Base-by-base conservation (phyloP, 2,113 vertebrate genomes). In the Rhinoderma darwinii region DNA sequence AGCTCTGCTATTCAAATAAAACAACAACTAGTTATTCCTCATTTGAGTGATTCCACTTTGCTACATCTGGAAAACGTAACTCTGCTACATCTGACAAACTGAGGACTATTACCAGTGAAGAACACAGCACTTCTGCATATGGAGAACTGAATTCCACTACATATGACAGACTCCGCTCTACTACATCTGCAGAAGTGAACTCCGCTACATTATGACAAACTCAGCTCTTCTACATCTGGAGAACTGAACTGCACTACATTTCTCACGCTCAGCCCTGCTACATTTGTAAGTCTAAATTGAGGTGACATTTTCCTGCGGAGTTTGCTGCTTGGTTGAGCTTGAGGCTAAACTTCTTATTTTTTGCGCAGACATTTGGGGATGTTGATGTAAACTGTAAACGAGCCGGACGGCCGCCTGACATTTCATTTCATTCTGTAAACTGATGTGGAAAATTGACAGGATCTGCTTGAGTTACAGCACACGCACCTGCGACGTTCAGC, bases 381-480 rank as follows among this genome's bases (percentile, higher is more conserved):
- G 20, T 70, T 70, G 12, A 70, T 20, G n/a, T 3, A 22, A 39
- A 9, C 4, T 1, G 7, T 35, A 17, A 3, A n/a, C n/a, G 63
- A 68, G 30, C 12, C 15, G 66, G 18, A 22, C 35, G 32, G 66
- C 32, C 7, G 66, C 63, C 30, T 68, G 63, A 68, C 63, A 68
- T 68, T 68, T 68, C 30, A 68, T 68, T 68, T 68, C 63, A 35
- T 68, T 35, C 7, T 68, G 63, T 68, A 68, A 68, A 35, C 30
- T 68, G 63, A 68, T 68, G 63, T 68, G 63, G 63, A 68, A 68
- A 68, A 68, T 68, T 68, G 63, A 68, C 63, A 68, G 63, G 63
- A 68, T 68, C 63, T 68, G 63, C 63, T 68, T 35, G 30, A 68
- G 63, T 68, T 68, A n/a, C 63, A 30, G 59, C 59, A 2, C n/a